A percentile compares a stretch with the other conserved stretches of the same genome.
Evolutionary conservation across 2,888 invertebrate genomes (phyloP).

Genomic region (Coecobrya sp.): DNA sequence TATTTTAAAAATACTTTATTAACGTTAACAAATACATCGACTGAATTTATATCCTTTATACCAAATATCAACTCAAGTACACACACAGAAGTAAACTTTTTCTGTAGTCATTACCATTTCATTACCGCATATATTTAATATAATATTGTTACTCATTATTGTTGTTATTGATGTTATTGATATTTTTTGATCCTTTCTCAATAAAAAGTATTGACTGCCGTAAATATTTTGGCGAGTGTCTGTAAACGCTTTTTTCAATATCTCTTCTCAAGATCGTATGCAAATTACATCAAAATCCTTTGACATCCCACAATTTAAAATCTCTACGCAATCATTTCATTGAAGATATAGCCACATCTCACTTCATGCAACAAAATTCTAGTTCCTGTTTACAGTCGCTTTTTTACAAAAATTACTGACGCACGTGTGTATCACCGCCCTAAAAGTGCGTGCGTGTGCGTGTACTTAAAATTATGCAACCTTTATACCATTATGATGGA

Average conservation of each 20-base stretch:
- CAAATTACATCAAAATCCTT: not conserved
- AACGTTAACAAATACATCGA: not conserved
- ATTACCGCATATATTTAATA: slow-evolving; percentile 23
- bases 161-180: not conserved
- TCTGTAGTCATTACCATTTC: slow-evolving; percentile 14
- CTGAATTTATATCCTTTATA: slow-evolving; percentile 21
- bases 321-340: not conserved
- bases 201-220: slow-evolving; percentile 58
- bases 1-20: not conserved
- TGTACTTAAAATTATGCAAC: not conserved
- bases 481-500: not conserved
- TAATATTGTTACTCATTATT: not conserved
- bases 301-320: not conserved
- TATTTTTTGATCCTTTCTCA: slow-evolving; percentile 43
- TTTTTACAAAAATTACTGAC: not conserved
- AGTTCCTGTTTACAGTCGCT: not conserved
- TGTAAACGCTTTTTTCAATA: no score
- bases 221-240: not conserved
- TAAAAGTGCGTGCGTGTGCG: slow-evolving; percentile 1
- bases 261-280: no score
- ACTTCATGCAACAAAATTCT: not conserved
- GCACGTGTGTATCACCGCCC: slow-evolving; percentile 11
- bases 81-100: not conserved
- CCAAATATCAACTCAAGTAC: slow-evolving; percentile 8
- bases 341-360: no score